Base-by-base conservation (phyloP, 2,113 vertebrate species). In the Saimiri boliviensis region DNA sequence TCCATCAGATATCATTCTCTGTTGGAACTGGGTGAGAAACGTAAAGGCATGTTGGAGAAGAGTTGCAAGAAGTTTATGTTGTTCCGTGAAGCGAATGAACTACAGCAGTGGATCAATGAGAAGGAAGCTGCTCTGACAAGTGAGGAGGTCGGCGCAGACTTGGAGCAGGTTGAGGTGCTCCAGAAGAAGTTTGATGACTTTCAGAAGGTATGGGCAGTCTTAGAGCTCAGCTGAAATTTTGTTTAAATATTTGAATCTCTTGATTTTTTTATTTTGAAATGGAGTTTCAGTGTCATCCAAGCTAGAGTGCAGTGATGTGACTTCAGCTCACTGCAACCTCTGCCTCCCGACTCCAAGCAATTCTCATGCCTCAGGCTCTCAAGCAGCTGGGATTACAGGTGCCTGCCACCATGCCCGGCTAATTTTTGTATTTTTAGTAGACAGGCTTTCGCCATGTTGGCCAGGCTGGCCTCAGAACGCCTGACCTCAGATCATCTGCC, bases 101-200 rank as follows among this genome's bases (percentile, higher is more conserved):
- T 99, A 0, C 99, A 99, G 96, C 99, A 99, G 97, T 99, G 99
- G 99, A 99, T 99, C 98, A 99, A 99, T 0, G 99, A 99, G 99
- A 99, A 99, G 98, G 99, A 99, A 96, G 98, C 99, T 0, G 98
- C 99, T 0, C 99, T 99, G 89, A 99, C 99, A 2, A 99, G 98
- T 1, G 99, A 99, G 93, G 99, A 99, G 97, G 98, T 99, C 0
- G 99, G 99, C n/a, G 99, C 99, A 0, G 99, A 99, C 96, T 97
- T 99, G 98, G 99, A 99, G 98, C 99, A 99, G 98, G 99, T 99
- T 2, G 99, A 99, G 97, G 99, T 99, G 97, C 98, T 99, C 21
- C 99, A 99, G 99, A 99, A 99, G 99, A 99, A 99, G 98, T 99
- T 99, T 35, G 99, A 99, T 7, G 99, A 99, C 97, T 99, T 99